These are phyloP conservation scores for Paramacrobiotus metropolitanus DNA, from an alignment of 1,140 invertebrate genomes.

Conservation along the genomic window DNA sequence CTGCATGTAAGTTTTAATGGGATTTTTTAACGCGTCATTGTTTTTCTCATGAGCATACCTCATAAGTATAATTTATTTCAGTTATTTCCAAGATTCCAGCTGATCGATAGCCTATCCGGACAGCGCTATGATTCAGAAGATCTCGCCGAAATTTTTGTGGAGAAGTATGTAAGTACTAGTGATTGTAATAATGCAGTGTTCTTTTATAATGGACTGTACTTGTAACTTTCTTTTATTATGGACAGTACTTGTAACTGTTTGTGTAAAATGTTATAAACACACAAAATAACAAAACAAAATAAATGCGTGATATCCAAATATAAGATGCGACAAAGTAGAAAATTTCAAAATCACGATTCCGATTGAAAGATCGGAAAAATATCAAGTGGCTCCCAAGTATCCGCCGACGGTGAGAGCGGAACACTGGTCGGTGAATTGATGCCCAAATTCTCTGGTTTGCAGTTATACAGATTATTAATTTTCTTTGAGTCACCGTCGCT, in stretches of 20 bases:
- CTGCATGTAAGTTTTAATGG: neutral
- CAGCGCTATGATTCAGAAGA: conserved; percentile 3
- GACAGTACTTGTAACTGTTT: too few species aligned
- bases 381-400: too few species aligned
- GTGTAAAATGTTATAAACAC: too few species aligned
- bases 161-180: too few species aligned
- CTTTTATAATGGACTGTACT: too few species aligned
- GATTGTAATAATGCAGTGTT: too few species aligned
- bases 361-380: too few species aligned
- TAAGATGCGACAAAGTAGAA: neutral
- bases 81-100: neutral
- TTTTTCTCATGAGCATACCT: too few species aligned
- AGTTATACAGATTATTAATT: neutral
- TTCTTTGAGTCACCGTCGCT: neutral
- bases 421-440: too few species aligned
- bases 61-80: neutral
- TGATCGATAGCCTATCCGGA: neutral
- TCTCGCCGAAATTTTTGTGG: conserved; percentile 1
- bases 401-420: too few species aligned
- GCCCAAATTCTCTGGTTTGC: neutral
- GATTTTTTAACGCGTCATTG: too few species aligned
- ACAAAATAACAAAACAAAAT: neutral
- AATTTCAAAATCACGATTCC: neutral
- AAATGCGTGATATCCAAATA: neutral
- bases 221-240: too few species aligned